Evolutionary conservation across 2,888 invertebrate genomes (phyloP), one percentile per base, ranked within the genome.

Genomic region (Meiosimyza decipiens): DNA sequence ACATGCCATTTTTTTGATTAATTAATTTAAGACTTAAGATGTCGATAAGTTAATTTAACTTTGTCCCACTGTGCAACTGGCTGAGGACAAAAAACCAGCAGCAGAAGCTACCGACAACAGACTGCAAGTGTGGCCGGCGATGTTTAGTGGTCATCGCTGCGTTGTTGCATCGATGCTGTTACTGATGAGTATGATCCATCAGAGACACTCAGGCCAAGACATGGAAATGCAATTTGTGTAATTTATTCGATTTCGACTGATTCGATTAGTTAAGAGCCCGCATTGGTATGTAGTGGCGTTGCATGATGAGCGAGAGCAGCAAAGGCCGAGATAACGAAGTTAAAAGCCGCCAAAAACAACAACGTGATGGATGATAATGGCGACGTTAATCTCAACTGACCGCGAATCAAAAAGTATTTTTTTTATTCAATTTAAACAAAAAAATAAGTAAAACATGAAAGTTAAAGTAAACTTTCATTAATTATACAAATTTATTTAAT

Each of bases 151-250:
- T 16, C 16, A 11, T 22, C 22, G 22, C 65, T 7, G 51, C 49
- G 50, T 22, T 22, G 52, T 65, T 65, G 50, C 51, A 65, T 50
- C 28, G 13, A 28, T 13, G 22, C 59, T 22, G 59, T 60, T 15
- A 40, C n/a, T 70, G n/a, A 57, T 71, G 69, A 64, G 66, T 75
- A 74, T 75, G 76, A 78, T 78, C 77, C 77, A 78, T 78, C 79
- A 78, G 76, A 71, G 72, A 72, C 76, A 76, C 74, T 76, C 74
- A 73, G 73, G 65, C 77, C 73, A 79, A 77, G 82, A 83, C 82
- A 83, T 81, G 84, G 80, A 84, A 83, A 84, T 82, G 82, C 83
- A 83, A 84, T 83, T 83, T 83, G 18, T 28, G 47, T 49, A 69
- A 60, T 50, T 57, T 50, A 59, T 59, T 51, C 50, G 28, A 47